phyloP scores from a whole-genome alignment of 2,888 invertebrate species.

The Cetonia aurata region DNA sequence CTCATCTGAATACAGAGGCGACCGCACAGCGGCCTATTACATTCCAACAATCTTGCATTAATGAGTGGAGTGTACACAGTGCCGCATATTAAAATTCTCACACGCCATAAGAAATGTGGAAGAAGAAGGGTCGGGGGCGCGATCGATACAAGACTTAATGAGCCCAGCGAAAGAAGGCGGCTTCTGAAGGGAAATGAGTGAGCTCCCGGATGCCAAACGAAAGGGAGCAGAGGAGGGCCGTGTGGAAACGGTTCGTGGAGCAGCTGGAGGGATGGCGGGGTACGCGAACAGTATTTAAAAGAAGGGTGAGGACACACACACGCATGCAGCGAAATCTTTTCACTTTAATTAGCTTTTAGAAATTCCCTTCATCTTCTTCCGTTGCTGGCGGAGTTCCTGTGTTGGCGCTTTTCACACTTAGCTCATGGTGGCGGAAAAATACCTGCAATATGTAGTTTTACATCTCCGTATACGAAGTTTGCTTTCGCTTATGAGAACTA shows the following conservation, averaged over 20 bases:
- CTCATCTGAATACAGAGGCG: constrained; percentile 37
- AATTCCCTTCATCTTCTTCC: constrained; percentile 33
- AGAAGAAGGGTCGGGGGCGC: constrained; percentile 56
- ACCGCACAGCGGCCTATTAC: constrained; percentile 55
- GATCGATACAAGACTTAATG: constrained; percentile 65
- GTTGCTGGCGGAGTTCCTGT: constrained; percentile 9
- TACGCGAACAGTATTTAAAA: constrained; percentile 52
- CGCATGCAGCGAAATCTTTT: constrained; percentile 43
- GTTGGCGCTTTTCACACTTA: background rate
- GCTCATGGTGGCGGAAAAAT: too few relatives aligned
- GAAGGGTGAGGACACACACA: constrained; percentile 51
- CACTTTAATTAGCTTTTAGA: constrained; percentile 47
- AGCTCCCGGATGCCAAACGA: constrained; percentile 41
- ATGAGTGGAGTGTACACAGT: constrained; percentile 63
- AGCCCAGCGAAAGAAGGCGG: constrained; percentile 65
- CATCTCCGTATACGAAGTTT: too few relatives aligned
- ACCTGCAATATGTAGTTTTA: too few relatives aligned
- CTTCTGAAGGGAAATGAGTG: constrained; percentile 56
- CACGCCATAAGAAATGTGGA: constrained; percentile 62
- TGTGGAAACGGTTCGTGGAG: constrained; percentile 13
- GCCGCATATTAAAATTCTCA: constrained; percentile 66
- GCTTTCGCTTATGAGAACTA: too few relatives aligned
- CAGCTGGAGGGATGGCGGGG: constrained; percentile 34
- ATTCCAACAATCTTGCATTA: constrained; percentile 64
- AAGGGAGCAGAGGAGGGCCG: constrained; percentile 32